phyloP scores from a whole-genome alignment of 2,888 invertebrate genomes.

The Dryobota labecula region DNA sequence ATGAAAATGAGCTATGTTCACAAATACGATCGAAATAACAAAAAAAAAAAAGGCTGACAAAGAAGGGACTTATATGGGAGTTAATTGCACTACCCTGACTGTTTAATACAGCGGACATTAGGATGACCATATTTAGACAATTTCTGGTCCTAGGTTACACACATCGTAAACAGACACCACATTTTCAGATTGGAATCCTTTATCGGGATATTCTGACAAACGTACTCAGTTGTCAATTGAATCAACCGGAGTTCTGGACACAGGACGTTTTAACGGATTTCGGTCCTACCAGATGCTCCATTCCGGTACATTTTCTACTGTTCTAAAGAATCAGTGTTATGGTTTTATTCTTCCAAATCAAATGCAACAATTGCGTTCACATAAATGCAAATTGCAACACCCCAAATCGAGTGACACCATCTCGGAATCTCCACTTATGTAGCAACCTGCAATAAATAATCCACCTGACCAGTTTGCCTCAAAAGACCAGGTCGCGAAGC shows the following conservation, averaged over 20 bases:
- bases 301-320: not conserved
- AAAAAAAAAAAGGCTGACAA: no score
- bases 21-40: no score
- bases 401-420: not conserved
- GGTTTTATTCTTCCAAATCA: not conserved
- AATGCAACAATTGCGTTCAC: not conserved
- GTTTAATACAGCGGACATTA: not conserved
- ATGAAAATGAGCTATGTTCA: no score
- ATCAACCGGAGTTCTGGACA: not conserved
- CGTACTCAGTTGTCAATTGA: no score
- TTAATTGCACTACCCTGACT: not conserved
- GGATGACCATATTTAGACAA: not conserved
- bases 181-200: not conserved
- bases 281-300: not conserved
- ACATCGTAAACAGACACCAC: not conserved
- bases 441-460: conserved; percentile 58
- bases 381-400: conserved; percentile 11
- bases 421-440: conserved; percentile 18
- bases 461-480: conserved; percentile 64
- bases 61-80: no score
- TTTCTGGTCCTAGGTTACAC: not conserved
- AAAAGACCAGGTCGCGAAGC: conserved; percentile 53
- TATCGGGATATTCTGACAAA: not conserved
- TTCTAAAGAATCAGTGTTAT: not conserved
- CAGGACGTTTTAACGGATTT: not conserved